These are phyloP conservation scores for Odocoileus virginianus DNA, from an alignment of 2,113 vertebrate species.

Conservation along the genomic window DNA sequence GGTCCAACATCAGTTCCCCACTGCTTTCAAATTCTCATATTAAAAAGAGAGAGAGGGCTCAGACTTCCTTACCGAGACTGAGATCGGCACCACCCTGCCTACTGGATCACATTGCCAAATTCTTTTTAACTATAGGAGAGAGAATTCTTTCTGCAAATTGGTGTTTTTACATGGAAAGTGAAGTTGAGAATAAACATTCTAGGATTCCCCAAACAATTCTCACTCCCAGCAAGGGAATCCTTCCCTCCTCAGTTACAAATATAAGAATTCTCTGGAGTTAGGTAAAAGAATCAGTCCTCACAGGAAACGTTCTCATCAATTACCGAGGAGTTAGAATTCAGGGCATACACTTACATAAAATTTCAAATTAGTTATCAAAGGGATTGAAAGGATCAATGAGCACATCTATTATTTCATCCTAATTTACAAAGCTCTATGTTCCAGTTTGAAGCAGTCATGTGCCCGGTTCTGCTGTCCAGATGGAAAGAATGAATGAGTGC, in stretches of 20 bases:
- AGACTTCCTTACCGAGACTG: constrained; percentile 48
- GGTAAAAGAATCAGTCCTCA: not conserved
- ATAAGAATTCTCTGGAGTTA: constrained; percentile 38
- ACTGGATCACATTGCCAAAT: constrained; percentile 65
- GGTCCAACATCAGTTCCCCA: constrained; percentile 70
- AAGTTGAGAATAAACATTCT: constrained; percentile 28
- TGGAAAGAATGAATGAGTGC: not conserved
- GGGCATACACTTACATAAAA: not conserved
- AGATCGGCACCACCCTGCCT: constrained; percentile 41
- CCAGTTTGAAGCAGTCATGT: not conserved
- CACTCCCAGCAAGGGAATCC: not conserved
- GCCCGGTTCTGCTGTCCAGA: not conserved
- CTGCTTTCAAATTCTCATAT: constrained; percentile 70
- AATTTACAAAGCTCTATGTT: not conserved
- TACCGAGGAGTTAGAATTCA: not conserved
- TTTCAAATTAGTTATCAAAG: not conserved
- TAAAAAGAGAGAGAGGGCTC: constrained; percentile 66
- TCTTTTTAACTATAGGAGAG: constrained; percentile 56
- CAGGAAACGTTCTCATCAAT: constrained; percentile 48
- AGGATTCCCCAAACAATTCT: constrained; percentile 16
- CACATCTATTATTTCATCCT: not conserved
- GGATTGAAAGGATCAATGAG: not conserved
- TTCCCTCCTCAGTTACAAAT: constrained; percentile 36
- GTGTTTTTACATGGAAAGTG: not conserved
- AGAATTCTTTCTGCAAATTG: constrained; percentile 1